These are phyloP conservation scores for Drosophila lacteicornis DNA, from an alignment of 1,140 invertebrate species.

Conservation along the genomic window DNA sequence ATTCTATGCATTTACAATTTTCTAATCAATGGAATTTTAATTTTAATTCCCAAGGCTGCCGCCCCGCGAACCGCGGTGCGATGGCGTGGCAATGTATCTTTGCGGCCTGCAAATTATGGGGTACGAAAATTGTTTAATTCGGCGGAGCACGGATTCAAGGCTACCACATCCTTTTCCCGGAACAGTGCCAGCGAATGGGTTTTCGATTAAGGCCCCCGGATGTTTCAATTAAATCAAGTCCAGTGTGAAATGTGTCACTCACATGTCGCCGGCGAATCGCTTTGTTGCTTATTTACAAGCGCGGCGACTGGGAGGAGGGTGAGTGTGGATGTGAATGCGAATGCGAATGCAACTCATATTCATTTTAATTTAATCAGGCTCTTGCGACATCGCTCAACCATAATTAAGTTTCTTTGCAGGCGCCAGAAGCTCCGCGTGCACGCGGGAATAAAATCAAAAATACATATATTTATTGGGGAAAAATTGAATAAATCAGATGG, in stretches of 20 bases:
- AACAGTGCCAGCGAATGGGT: not conserved
- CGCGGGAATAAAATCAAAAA: conserved; percentile 11
- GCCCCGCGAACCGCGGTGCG: conserved; percentile 1
- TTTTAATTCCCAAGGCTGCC: conserved; percentile 63
- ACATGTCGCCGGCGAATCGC: conserved; percentile 15
- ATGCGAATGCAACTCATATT: conserved; percentile 35
- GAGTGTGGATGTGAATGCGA: too few relatives aligned
- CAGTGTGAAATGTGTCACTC: conserved; percentile 58
- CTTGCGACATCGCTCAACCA: conserved; percentile 28
- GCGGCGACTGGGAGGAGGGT: not conserved
- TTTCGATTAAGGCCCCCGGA: conserved; percentile 36
- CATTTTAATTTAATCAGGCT: conserved; percentile 67
- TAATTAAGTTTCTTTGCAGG: conserved; percentile 71
- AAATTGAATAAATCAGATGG: conserved; percentile 47
- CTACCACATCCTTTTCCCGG: not conserved
- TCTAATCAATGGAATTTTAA: conserved; percentile 85
- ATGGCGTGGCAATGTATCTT: conserved; percentile 23
- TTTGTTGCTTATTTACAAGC: conserved; percentile 55
- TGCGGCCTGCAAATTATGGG: conserved; percentile 9
- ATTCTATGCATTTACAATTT: conserved; percentile 85
- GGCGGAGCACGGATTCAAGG: not conserved
- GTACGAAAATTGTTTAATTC: conserved; percentile 7
- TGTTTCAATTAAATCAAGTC: conserved; percentile 64
- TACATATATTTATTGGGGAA: not conserved
- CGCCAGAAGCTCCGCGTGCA: conserved; percentile 17